phyloP scores from a whole-genome alignment of 2,797 vertebrate genomes.

The Lutjanus argentimaculatus region DNA sequence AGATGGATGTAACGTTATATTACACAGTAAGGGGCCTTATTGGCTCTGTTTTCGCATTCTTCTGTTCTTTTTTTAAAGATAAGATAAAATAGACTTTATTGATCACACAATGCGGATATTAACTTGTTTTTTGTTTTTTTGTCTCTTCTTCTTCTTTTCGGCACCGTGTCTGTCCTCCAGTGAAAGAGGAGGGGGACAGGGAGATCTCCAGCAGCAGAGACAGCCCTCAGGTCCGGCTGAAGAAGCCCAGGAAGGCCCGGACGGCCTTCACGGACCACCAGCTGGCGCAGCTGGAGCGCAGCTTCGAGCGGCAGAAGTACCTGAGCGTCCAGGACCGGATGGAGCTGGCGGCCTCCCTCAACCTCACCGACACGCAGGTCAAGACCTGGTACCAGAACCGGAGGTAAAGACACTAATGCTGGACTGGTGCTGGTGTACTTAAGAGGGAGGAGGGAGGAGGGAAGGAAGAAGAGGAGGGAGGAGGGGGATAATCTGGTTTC shows the following conservation, averaged over 20 bases:
- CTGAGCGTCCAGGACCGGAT: constrained; percentile 98
- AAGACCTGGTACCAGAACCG: constrained; percentile 99
- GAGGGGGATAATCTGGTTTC: constrained; percentile 31
- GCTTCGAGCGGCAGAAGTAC: constrained; percentile 98
- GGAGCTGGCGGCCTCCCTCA: constrained; percentile 98
- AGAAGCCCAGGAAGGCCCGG: constrained; percentile 97
- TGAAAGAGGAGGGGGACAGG: constrained; percentile 97
- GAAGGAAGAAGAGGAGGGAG: not conserved
- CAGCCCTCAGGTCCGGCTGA: constrained; percentile 95
- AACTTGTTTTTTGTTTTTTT: not conserved
- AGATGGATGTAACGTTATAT: not conserved
- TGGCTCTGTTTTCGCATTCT: not conserved
- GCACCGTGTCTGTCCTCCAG: constrained; percentile 74
- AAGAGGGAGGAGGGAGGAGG: not conserved
- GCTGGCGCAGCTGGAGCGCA: constrained; percentile 97
- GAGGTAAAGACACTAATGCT: constrained; percentile 85
- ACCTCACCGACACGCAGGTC: constrained; percentile 99
- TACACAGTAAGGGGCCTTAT: not conserved
- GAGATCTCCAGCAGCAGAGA: constrained; percentile 98
- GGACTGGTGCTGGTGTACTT: not conserved
- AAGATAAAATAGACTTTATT: no score
- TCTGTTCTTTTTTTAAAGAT: not conserved
- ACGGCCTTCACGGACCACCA: constrained; percentile 99
- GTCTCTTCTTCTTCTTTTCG: not conserved
- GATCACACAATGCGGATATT: no score